Base-by-base conservation (phyloP, 2,113 vertebrate species). In the Nansenia antarctica region DNA sequence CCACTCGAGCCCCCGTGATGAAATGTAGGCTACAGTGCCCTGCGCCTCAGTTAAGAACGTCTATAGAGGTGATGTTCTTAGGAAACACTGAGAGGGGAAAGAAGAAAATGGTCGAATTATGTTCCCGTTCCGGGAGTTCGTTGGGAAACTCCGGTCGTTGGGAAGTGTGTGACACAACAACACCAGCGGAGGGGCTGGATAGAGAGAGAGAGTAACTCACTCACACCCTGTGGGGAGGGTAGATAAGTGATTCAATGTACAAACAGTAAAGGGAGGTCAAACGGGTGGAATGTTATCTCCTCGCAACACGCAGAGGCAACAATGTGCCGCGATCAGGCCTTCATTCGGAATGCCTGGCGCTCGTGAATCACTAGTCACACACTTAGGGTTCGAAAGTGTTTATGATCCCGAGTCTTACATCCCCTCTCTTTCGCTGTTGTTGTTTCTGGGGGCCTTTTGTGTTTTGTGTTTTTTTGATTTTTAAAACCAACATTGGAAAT, bases 281-380 rank as follows among this genome's bases (percentile, higher is more conserved):
- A 88, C 39, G 70, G 75, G 62, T 85, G 85, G 84, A 90, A 89
- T 82, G 87, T 90, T 91, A 90, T 92, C 90, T 90, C 82, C 76
- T 77, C 80, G 84, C 76, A 84, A 82, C 87, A 86, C 77, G 82
- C 82, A 80, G 63, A 61, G 69, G 65, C 81, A 87, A 91, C 88
- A 87, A 88, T 88, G 85, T 73, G 71, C 77, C 72, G 65, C 55
- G 65, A 77, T 86, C 84, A 74, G 7, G 80, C 81, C 74, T 74
- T 72, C 45, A 60, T 45, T 76, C n/a, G 79, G 65, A 75, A 66
- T 79, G 77, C 27, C 2, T 70, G 76, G 75, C 70, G 35, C 59
- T 72, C 69, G 61, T 77, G 63, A 89, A 85, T 82, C 83, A 72
- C 54, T 76, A 69, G 35, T 60, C 30, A 53, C 61, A n/a, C 47